Conservation (phyloP, 2,888 invertebrate species). For the Asteroscopus sphinx region DNA sequence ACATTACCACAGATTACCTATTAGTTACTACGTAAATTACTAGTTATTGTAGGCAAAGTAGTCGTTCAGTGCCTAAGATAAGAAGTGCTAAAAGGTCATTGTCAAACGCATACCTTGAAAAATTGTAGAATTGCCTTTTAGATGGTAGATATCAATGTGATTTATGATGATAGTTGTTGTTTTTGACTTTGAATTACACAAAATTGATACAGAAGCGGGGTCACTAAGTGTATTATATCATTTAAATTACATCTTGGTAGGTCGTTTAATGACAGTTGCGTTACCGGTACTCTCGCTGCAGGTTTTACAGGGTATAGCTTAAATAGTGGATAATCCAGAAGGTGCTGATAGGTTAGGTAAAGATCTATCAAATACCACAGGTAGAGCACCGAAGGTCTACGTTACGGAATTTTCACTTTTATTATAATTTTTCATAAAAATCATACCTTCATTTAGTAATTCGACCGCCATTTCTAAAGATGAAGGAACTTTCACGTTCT, state of each 20-base stretch:
- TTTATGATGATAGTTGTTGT: slow-evolving; percentile 47
- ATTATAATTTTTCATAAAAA: too few species aligned
- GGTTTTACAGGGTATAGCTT: too few species aligned
- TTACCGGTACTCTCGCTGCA: slow-evolving; percentile 5
- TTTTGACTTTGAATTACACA: slow-evolving; percentile 41
- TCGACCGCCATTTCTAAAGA: too few species aligned
- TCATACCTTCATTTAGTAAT: too few species aligned
- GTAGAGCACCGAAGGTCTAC: too few species aligned
- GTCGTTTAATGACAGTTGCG: slow-evolving; percentile 18
- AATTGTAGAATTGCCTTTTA: slow-evolving; percentile 27
- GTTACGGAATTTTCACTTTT: too few species aligned
- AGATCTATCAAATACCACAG: too few species aligned
- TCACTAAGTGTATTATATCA: slow-evolving; percentile 21
- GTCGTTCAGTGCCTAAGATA: slow-evolving; percentile 24
- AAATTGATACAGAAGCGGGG: slow-evolving; percentile 33
- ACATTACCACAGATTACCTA: too few species aligned
- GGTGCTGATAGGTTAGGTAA: too few species aligned
- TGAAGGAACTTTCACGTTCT: too few species aligned
- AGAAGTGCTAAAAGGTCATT: slow-evolving; percentile 39
- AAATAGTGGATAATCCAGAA: too few species aligned
- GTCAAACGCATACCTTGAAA: slow-evolving; percentile 30
- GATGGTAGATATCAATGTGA: slow-evolving; percentile 47
- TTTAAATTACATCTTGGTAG: slow-evolving; percentile 35
- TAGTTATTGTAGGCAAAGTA: slow-evolving; percentile 21
- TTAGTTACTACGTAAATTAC: too few species aligned